These are phyloP conservation scores for Leucoraja erinaceus DNA, from an alignment of 2,113 vertebrate genomes.

Conservation along the genomic window DNA sequence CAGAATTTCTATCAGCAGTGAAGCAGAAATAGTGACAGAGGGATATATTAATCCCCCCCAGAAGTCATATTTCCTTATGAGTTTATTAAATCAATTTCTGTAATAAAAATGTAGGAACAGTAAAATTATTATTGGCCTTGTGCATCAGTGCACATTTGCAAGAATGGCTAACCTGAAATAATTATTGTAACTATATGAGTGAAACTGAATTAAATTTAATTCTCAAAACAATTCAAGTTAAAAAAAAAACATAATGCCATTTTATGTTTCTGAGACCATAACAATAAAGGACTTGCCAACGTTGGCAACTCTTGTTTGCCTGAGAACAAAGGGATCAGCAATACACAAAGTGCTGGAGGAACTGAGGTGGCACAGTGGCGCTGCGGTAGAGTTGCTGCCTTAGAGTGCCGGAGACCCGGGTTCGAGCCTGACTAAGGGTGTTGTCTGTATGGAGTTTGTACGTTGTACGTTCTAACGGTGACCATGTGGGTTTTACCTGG, in stretches of 20 bases:
- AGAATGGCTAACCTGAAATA: slow-evolving; percentile 31
- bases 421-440: too few species aligned
- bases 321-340: not conserved
- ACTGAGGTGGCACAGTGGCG: too few species aligned
- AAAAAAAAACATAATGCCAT: not conserved
- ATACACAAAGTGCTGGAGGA: too few species aligned
- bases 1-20: slow-evolving; percentile 37
- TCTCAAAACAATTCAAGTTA: slow-evolving; percentile 27
- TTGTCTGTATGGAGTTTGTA: too few species aligned
- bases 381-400: too few species aligned
- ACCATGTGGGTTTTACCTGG: too few species aligned
- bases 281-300: not conserved
- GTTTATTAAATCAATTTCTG: slow-evolving; percentile 37
- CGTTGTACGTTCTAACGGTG: too few species aligned
- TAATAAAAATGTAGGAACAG: slow-evolving; percentile 37
- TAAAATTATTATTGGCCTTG: slow-evolving; percentile 33
- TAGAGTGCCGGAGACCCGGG: too few species aligned
- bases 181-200: slow-evolving; percentile 34
- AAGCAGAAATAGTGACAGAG: slow-evolving; percentile 12
- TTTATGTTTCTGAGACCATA: not conserved
- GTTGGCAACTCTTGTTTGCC: not conserved
- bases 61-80: slow-evolving; percentile 24
- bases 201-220: slow-evolving; percentile 37
- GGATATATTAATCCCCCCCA: slow-evolving; percentile 12
- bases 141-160: slow-evolving; percentile 14